A percentile compares a stretch with the other conserved stretches of the same genome.
phyloP scores from a whole-genome alignment of 2,888 invertebrate genomes.

The Himalopsyche japonica region DNA sequence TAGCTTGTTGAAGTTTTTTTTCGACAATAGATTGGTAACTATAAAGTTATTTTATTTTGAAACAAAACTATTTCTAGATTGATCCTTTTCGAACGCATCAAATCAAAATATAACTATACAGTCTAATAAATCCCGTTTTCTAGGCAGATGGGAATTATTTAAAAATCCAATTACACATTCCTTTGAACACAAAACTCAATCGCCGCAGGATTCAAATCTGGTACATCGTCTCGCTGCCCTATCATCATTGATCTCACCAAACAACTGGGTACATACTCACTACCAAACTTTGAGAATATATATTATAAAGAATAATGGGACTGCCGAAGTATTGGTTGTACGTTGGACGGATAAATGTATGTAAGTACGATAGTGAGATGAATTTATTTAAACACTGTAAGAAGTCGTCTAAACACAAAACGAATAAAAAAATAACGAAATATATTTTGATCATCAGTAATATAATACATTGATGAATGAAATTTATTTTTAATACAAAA shows the following conservation, averaged over 20 bases:
- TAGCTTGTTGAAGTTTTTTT: too few relatives aligned
- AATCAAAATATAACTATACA: not conserved
- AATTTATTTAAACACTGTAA: too few relatives aligned
- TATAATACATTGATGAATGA: too few relatives aligned
- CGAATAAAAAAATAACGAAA: too few relatives aligned
- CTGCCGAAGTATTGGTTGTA: not conserved
- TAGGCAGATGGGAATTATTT: not conserved
- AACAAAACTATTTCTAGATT: not conserved
- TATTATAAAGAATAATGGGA: not conserved
- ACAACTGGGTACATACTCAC: not conserved
- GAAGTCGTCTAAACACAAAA: too few relatives aligned
- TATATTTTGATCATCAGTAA: too few relatives aligned
- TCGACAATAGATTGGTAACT: too few relatives aligned
- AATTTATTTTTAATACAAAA: too few relatives aligned
- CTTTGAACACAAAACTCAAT: conserved; percentile 15
- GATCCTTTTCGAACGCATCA: not conserved
- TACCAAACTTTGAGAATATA: not conserved
- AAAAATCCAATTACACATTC: conserved; percentile 23
- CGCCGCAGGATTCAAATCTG: conserved; percentile 12
- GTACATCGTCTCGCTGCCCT: conserved; percentile 4
- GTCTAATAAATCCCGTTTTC: not conserved
- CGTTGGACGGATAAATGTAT: too few relatives aligned
- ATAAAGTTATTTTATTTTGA: not conserved
- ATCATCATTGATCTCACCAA: not conserved
- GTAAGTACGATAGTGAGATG: too few relatives aligned